Conservation (phyloP, 2,797 vertebrate species). For the Thripadectes ignobilis region DNA sequence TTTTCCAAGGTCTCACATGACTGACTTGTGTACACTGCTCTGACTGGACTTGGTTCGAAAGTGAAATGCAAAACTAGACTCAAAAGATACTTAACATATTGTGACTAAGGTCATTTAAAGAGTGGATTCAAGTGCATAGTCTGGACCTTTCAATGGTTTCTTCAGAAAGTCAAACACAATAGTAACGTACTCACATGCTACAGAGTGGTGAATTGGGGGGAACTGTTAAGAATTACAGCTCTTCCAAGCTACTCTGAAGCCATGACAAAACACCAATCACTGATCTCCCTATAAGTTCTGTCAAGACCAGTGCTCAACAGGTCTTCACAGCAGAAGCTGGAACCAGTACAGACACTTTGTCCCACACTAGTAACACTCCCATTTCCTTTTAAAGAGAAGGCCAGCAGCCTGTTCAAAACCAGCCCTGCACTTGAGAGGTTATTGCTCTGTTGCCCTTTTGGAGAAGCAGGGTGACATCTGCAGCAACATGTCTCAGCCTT, state of each 20-base stretch:
- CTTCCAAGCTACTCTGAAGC: background rate
- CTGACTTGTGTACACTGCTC: background rate
- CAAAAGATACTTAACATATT: background rate
- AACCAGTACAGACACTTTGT: fast-evolving
- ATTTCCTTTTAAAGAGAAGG: background rate
- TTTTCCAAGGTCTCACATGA: background rate
- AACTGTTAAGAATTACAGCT: background rate
- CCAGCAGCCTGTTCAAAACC: background rate
- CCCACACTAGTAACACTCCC: fast-evolving
- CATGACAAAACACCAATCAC: background rate
- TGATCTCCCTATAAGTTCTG: background rate
- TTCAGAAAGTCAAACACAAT: background rate
- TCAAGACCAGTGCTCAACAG: background rate
- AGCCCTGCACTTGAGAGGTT: background rate
- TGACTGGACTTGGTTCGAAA: background rate
- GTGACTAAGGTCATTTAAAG: background rate
- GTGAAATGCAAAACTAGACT: background rate
- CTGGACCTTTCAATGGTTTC: conserved; percentile 50
- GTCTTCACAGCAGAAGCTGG: background rate
- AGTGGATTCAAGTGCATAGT: background rate
- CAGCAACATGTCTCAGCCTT: background rate
- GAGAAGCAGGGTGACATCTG: background rate
- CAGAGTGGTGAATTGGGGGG: background rate
- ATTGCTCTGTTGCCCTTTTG: background rate
- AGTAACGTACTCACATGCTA: background rate